These are phyloP conservation scores for Paramormyrops kingsleyae DNA, from an alignment of 2,113 vertebrate species.

Conservation along the genomic window DNA sequence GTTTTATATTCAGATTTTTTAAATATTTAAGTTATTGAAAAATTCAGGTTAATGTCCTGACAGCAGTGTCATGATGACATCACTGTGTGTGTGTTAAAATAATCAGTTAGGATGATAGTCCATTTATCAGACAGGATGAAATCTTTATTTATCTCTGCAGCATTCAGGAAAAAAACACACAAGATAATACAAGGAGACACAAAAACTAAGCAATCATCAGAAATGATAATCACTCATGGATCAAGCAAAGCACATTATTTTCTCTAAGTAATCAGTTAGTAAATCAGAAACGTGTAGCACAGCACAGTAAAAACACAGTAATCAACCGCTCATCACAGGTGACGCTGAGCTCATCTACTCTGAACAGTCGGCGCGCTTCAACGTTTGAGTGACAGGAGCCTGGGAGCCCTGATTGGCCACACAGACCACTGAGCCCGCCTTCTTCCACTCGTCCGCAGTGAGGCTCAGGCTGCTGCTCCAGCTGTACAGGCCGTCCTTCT, in stretches of 20 bases:
- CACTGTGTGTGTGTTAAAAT: neutral
- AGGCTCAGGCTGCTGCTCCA: too few species aligned
- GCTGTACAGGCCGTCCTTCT: too few species aligned
- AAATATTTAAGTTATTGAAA: neutral
- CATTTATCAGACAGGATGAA: neutral
- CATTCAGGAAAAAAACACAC: neutral
- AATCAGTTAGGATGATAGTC: neutral
- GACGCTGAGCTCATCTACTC: too few species aligned
- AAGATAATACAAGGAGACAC: neutral
- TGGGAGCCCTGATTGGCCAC: too few species aligned
- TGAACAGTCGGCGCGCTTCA: too few species aligned
- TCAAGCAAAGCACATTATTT: neutral
- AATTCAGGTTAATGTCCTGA: neutral
- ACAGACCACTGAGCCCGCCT: too few species aligned
- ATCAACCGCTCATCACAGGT: too few species aligned
- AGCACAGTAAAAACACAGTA: too few species aligned
- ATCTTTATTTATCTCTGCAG: neutral
- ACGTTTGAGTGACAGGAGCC: too few species aligned
- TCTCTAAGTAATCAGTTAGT: too few species aligned
- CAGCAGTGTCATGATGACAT: neutral
- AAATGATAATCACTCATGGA: neutral
- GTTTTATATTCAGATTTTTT: neutral
- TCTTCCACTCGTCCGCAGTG: too few species aligned
- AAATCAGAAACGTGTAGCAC: too few species aligned
- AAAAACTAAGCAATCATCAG: neutral